Base-by-base conservation (phyloP, 1,140 invertebrate genomes). In the Caerostris extrusa region DNA sequence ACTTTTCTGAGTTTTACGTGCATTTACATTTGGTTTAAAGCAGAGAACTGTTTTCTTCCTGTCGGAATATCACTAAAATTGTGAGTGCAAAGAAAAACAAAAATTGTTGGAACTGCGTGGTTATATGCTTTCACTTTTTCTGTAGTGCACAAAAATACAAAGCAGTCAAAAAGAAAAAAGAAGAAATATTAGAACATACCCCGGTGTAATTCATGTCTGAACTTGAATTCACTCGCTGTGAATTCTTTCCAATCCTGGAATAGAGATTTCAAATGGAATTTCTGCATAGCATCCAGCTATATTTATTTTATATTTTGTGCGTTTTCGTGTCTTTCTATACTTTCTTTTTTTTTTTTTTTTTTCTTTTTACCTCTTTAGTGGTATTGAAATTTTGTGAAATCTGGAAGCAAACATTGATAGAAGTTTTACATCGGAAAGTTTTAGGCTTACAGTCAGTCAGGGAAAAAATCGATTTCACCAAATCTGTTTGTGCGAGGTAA, bases 251-350 rank as follows among this genome's bases (percentile, higher is more conserved):
- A 10, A 71, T 71, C 34, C 19, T 34, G 34, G 69, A 71, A 71
- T 71, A 71, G 69, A 71, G 69, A 71, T 71, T 71, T 71, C 69
- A 71, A 71, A 71, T 34, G 69, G 19, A 19, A 71, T 71, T 71
- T 71, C 69, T 71, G 69, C 69, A 71, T 71, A 71, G 69, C 69
- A 34, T 64, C 50, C 7, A 71, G 8, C 34, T 34, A 34, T 34
- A 34, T 34, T 34, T 34, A 34, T 34, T 34, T 34, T 34, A 34
- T 19, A 10, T 71, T 50, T 10, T 71, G 8, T 10, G 69, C 3
- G 34, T 12, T 17, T 64, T 17, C 61, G 12, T 12, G 12, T 64
- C 17, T 71, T 71, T 71, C 7, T 71, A 71, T 71, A 19, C 19
- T 4, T 71, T 34, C 12, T 50, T 71, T 3, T n/a, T n/a, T n/a